Evolutionary conservation across 1,140 invertebrate genomes (phyloP).

Genomic region (Triops cancriformis): DNA sequence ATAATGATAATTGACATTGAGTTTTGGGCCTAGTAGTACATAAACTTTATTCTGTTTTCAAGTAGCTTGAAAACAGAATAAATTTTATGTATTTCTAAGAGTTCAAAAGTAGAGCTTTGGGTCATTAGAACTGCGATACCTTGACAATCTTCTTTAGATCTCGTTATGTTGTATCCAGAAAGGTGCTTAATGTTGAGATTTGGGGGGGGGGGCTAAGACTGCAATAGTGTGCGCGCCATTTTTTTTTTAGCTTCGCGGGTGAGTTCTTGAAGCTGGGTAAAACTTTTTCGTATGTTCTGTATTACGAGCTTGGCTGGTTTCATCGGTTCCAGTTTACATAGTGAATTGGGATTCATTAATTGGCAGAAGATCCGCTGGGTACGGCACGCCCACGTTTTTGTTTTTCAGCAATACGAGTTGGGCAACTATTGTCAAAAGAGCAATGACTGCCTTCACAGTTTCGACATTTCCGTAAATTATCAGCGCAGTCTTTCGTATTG

Average conservation of each 20-base stretch:
- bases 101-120: background rate
- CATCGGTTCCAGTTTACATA: too few species aligned
- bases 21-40: too few species aligned
- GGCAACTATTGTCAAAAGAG: too few species aligned
- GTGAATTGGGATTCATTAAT: too few species aligned
- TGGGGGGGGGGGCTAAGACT: background rate
- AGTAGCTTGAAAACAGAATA: background rate
- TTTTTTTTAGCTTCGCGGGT: background rate
- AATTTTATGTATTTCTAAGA: conserved; percentile 17
- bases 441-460: background rate
- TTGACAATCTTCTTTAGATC: background rate
- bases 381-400: too few species aligned
- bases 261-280: background rate
- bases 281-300: background rate
- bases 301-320: conserved; percentile 8
- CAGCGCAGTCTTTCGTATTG: background rate
- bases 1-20: background rate
- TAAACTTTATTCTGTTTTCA: too few species aligned
- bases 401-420: too few species aligned
- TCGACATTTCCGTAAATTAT: background rate
- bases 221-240: background rate
- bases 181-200: background rate
- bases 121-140: background rate
- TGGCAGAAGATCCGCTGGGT: background rate
- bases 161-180: background rate